Evolutionary conservation across 2,113 vertebrate species (phyloP).

Genomic region (Xyliphius kryptos): DNA sequence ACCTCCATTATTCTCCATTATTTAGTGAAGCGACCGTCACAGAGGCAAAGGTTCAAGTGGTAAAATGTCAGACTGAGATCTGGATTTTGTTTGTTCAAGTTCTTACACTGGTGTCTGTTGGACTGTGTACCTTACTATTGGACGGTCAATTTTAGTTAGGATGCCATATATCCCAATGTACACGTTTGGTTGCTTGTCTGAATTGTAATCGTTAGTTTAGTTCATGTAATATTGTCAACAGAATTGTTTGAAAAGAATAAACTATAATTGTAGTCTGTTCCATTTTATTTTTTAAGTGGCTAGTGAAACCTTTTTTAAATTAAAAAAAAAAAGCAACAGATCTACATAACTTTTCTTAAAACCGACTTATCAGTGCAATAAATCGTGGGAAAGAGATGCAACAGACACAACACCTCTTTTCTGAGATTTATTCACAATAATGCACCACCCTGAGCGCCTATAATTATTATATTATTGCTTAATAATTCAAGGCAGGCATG

Average conservation of each 20-base stretch:
- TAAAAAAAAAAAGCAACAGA: no score
- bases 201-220: neutral
- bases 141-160: no score
- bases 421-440: no score
- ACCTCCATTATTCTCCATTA: neutral
- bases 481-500: no score
- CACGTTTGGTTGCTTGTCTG: neutral
- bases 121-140: neutral
- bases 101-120: neutral
- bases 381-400: no score
- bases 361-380: no score
- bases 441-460: no score
- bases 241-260: neutral
- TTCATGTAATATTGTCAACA: neutral
- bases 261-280: neutral
- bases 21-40: constrained; percentile 21
- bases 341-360: no score
- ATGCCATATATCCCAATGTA: no score
- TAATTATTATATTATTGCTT: no score
- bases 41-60: constrained; percentile 35
- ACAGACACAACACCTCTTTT: no score
- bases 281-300: neutral
- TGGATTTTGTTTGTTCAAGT: neutral
- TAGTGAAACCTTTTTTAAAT: neutral
- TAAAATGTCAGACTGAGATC: neutral